Evolutionary conservation across 2,113 vertebrate genomes (phyloP), one percentile per base, ranked within the genome.

Genomic region (Xenotilapia longispinis): DNA sequence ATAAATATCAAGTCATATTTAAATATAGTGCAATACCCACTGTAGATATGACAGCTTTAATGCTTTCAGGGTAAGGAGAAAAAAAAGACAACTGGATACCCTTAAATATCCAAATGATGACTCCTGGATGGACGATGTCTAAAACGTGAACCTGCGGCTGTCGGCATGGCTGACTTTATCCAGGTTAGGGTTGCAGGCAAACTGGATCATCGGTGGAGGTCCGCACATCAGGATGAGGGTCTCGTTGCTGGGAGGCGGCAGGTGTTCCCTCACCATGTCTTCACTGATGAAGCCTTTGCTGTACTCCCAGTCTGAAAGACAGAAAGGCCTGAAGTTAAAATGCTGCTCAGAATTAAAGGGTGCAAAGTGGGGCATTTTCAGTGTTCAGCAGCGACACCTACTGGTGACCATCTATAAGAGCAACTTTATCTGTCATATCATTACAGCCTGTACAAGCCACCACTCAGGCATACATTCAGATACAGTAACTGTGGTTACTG

Each of bases 151-250:
- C 82, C 97, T 96, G 91, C 93, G 95, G 88, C 96, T 96, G 83
- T 87, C 92, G 54, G 95, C 15, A 86, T 98, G 97, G 40, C 97
- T 97, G 31, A 98, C 96, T 73, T 97, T 98, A 80, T 99, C 98
- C 94, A 99, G 95, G 94, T 97, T 99, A 82, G 98, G 98, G 96
- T 97, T 96, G 95, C 98, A 99, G 79, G 99, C 99, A 0, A 97
- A 98, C 96, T 99, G 98, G 95, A 99, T 98, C 99, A 99, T 99
- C 1, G 98, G 98, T 2, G 98, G 99, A 4, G 99, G 99, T 1
- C 99, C 98, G 2, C 99, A 99, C 98, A 99, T 97, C 68, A 99
- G 97, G 84, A 99, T 95, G 81, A 99, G 96, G 2, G 97, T 96
- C 80, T 98, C 97, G 0, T 97, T 97, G 1, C 96, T 86, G 0